A percentile compares a stretch with the other conserved stretches of the same genome.
These are phyloP conservation scores for Lathamus discolor DNA, from an alignment of 2,113 vertebrate genomes.

Conservation along the genomic window DNA sequence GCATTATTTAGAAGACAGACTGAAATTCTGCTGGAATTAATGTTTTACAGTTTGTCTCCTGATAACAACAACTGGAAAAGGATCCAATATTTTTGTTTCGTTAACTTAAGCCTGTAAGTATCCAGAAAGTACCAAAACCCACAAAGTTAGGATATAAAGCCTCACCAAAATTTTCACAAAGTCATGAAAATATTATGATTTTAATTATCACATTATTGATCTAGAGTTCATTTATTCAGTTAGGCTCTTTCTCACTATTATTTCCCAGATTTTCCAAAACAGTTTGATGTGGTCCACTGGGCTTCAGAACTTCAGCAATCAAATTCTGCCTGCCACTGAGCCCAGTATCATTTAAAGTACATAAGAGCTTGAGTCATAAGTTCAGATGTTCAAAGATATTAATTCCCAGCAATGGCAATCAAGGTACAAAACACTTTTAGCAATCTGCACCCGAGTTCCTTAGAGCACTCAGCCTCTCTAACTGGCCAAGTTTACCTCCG, in stretches of 20 bases:
- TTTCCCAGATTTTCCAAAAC: background rate
- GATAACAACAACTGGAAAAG: background rate
- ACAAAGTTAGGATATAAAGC: background rate
- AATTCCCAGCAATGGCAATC: background rate
- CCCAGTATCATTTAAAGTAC: background rate
- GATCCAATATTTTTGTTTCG: background rate
- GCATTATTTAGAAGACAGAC: background rate
- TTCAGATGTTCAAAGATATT: background rate
- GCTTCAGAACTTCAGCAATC: background rate
- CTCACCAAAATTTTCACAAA: background rate
- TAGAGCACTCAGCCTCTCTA: background rate
- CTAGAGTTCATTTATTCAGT: background rate
- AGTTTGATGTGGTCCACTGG: background rate
- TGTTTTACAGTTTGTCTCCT: background rate
- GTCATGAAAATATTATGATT: background rate
- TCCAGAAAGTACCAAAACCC: background rate
- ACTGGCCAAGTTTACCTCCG: background rate
- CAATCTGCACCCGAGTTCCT: background rate
- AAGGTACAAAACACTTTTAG: background rate
- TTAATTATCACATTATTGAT: background rate
- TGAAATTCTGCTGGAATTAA: background rate
- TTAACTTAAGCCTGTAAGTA: background rate
- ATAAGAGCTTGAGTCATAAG: background rate
- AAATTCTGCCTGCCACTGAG: background rate
- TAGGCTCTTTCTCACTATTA: background rate